A percentile compares a stretch with the other conserved stretches of the same genome.
These are phyloP conservation scores for Drosophila nebulosa DNA, from an alignment of 1,140 invertebrate genomes.

Conservation along the genomic window DNA sequence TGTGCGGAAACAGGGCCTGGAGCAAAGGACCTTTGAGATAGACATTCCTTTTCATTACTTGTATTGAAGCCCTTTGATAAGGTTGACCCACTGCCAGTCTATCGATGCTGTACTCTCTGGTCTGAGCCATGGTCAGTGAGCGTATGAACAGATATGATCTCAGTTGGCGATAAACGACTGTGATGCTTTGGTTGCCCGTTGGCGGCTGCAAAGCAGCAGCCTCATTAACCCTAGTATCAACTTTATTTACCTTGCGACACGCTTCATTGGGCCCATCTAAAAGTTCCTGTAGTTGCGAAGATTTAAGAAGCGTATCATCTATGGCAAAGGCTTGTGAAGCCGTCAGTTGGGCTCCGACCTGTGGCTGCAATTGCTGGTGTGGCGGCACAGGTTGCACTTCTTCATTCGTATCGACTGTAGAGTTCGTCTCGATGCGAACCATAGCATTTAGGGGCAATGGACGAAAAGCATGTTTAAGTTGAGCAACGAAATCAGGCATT, in stretches of 20 bases:
- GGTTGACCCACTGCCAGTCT: conserved; percentile 10
- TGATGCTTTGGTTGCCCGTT: background rate
- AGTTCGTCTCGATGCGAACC: conserved; percentile 9
- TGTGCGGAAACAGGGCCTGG: conserved; percentile 21
- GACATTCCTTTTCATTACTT: conserved; percentile 11
- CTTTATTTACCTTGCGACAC: conserved; percentile 45
- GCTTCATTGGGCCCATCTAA: conserved; percentile 17
- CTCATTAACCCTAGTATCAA: background rate
- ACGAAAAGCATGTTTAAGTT: conserved; percentile 50
- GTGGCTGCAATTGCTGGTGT: too few relatives aligned
- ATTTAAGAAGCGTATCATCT: conserved; percentile 44
- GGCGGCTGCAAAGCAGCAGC: background rate
- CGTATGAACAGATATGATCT: conserved; percentile 25
- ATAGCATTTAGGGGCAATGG: conserved; percentile 26
- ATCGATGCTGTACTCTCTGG: conserved; percentile 32
- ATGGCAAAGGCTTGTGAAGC: conserved; percentile 43
- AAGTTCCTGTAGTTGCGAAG: conserved; percentile 30
- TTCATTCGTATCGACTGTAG: background rate
- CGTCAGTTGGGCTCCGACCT: background rate
- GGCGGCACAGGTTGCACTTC: too few relatives aligned
- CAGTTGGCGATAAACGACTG: conserved; percentile 27
- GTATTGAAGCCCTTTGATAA: conserved; percentile 40
- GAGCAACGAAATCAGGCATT: conserved; percentile 39
- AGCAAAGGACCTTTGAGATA: conserved; percentile 38
- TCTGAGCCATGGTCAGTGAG: conserved; percentile 22